A percentile compares a stretch with the other conserved stretches of the same genome.
phyloP scores from a whole-genome alignment of 1,140 invertebrate species.

The Drosophila lacteicornis region DNA sequence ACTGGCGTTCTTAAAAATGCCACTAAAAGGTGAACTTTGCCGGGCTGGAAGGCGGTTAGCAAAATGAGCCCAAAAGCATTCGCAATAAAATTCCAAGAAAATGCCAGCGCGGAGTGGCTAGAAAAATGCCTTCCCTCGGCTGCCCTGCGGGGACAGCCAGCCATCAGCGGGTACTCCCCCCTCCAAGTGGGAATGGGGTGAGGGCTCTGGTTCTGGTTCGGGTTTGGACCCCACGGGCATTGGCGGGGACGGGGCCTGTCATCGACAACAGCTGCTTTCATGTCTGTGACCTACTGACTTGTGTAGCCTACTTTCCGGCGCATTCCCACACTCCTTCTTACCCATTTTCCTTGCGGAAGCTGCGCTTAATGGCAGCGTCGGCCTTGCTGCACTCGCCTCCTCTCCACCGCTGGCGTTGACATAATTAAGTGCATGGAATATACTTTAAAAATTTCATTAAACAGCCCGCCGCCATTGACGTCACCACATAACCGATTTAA shows the following conservation, averaged over 20 bases:
- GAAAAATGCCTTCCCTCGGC: slow-evolving; percentile 33
- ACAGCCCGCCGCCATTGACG: slow-evolving; percentile 49
- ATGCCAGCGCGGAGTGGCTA: slow-evolving; percentile 27
- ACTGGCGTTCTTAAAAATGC: slow-evolving; percentile 29
- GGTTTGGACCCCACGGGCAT: slow-evolving; percentile 16
- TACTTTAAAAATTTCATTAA: slow-evolving; percentile 78
- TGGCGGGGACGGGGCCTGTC: slow-evolving; percentile 29
- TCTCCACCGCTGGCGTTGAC: slow-evolving; percentile 48
- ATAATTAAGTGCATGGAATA: slow-evolving; percentile 79
- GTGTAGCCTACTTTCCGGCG: slow-evolving; percentile 75
- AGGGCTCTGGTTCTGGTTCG: not conserved
- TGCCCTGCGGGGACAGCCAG: slow-evolving; percentile 30
- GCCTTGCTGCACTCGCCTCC: slow-evolving; percentile 27
- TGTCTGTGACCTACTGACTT: slow-evolving; percentile 73
- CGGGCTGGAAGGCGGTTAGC: slow-evolving; percentile 24
- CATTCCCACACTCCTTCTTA: slow-evolving; percentile 18
- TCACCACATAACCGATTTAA: slow-evolving; percentile 45
- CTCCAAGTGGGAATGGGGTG: not conserved
- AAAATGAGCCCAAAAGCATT: slow-evolving; percentile 40
- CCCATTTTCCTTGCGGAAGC: slow-evolving; percentile 45
- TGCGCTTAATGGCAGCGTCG: slow-evolving; percentile 46
- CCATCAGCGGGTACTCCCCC: slow-evolving; percentile 19
- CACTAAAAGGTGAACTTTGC: slow-evolving; percentile 39
- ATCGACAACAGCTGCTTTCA: slow-evolving; percentile 69
- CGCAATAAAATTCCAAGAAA: slow-evolving; percentile 46